Conservation (phyloP, 1,140 invertebrate species). For the Maniola jurtina region DNA sequence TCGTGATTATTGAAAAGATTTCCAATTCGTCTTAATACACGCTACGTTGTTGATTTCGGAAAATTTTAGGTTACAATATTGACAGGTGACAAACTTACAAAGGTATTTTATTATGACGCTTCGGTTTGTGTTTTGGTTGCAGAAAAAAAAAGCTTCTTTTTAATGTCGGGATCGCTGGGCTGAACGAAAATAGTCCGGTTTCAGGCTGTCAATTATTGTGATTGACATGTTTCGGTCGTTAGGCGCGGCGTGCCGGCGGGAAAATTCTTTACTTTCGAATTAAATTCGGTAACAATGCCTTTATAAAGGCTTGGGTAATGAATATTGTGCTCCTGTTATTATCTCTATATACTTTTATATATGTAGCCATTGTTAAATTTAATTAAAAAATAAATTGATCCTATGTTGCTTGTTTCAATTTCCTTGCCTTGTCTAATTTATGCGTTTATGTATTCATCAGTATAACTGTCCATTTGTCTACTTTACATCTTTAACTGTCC, state of each 20-base stretch:
- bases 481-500: too few relatives aligned
- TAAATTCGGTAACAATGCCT: constrained; percentile 19
- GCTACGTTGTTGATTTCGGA: constrained; percentile 65
- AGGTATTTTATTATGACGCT: constrained; percentile 38
- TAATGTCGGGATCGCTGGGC: constrained; percentile 16
- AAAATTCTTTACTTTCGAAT: constrained; percentile 34
- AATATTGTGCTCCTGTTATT: too few relatives aligned
- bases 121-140: constrained; percentile 20
- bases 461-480: too few relatives aligned
- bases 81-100: constrained; percentile 61
- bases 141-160: constrained; percentile 21
- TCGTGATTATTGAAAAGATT: neutral
- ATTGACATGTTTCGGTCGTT: constrained; percentile 71
- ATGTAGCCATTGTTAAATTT: too few relatives aligned
- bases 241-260: constrained; percentile 44
- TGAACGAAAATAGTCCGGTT: constrained; percentile 58
- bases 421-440: too few relatives aligned
- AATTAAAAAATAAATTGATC: too few relatives aligned
- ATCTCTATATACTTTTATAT: too few relatives aligned
- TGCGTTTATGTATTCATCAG: too few relatives aligned
- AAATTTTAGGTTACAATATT: constrained; percentile 74
- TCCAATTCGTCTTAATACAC: constrained; percentile 50
- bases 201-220: constrained; percentile 72
- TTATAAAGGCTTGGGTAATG: neutral
- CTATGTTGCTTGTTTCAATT: too few relatives aligned